Conservation (phyloP, 2,797 vertebrate genomes). For the Argentina silus region DNA sequence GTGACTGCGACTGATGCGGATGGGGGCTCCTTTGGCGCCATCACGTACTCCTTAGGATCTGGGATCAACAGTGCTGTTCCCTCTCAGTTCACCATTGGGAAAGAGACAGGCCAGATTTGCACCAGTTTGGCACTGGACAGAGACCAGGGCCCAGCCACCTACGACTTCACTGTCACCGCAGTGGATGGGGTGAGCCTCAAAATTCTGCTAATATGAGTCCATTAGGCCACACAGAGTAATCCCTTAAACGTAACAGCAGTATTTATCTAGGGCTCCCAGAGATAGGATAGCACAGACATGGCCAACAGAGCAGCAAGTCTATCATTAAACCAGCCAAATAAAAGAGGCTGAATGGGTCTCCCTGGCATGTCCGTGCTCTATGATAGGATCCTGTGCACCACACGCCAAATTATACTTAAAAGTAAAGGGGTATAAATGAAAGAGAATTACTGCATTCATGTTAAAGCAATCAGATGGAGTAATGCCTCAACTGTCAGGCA, state of each 20-base stretch:
- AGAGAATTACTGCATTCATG: slow-evolving; percentile 69
- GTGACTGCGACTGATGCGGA: slow-evolving; percentile 94
- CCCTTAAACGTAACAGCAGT: no score
- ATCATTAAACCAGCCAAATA: slow-evolving; percentile 46
- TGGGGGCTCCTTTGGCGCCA: slow-evolving; percentile 85
- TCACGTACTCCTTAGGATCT: slow-evolving; percentile 90
- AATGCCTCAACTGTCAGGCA: slow-evolving; percentile 70
- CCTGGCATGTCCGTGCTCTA: slow-evolving; percentile 49
- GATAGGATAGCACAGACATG: slow-evolving; percentile 49
- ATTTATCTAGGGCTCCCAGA: slow-evolving; percentile 29
- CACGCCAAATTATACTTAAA: slow-evolving; percentile 64
- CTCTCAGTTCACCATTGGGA: slow-evolving; percentile 86
- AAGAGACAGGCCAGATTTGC: slow-evolving; percentile 90
- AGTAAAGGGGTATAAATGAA: slow-evolving; percentile 60
- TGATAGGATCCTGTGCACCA: slow-evolving; percentile 54
- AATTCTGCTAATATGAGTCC: no score
- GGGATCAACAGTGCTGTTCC: slow-evolving; percentile 79
- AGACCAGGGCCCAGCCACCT: slow-evolving; percentile 86
- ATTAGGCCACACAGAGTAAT: no score
- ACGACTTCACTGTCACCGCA: slow-evolving; percentile 91
- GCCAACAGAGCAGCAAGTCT: slow-evolving; percentile 48
- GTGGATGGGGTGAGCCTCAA: slow-evolving; percentile 90
- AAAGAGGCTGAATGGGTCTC: slow-evolving; percentile 57
- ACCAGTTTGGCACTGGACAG: slow-evolving; percentile 85
- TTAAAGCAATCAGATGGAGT: slow-evolving; percentile 75